These are phyloP conservation scores for Conopomorpha cramerella DNA, from an alignment of 1,140 invertebrate genomes.

Conservation along the genomic window DNA sequence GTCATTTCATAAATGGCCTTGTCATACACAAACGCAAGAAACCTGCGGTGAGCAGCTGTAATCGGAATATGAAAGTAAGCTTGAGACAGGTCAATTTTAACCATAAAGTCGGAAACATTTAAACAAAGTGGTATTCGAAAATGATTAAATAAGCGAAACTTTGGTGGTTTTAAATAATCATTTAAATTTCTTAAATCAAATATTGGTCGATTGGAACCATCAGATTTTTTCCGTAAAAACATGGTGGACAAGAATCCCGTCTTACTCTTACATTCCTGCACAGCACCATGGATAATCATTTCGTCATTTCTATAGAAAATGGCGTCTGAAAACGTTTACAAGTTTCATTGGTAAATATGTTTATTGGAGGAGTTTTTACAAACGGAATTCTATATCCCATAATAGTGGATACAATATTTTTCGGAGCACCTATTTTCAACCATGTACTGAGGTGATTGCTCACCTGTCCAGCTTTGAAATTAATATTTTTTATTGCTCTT, in stretches of 20 bases:
- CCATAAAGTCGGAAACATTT: conserved; percentile 5
- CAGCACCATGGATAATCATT: neutral
- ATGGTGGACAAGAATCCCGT: conserved; percentile 14
- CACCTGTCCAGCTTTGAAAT: conserved; percentile 4
- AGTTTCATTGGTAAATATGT: neutral
- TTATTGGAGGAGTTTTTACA: conserved; percentile 1
- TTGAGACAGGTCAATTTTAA: conserved; percentile 8
- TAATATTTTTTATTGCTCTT: neutral
- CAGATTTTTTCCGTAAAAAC: conserved; percentile 12
- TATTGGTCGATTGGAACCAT: conserved; percentile 10
- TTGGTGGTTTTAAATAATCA: conserved; percentile 7
- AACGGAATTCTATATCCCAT: conserved; percentile 6
- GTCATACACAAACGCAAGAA: conserved; percentile 6
- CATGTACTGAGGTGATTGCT: neutral
- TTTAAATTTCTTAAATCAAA: conserved; percentile 15
- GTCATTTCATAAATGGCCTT: conserved; percentile 10
- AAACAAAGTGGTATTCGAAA: conserved; percentile 6
- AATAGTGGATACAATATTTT: conserved; percentile 2
- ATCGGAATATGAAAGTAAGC: conserved; percentile 13
- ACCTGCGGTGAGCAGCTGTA: conserved; percentile 10
- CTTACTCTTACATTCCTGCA: neutral
- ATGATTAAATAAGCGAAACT: conserved; percentile 12
- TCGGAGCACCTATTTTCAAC: neutral
- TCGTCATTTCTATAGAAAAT: neutral
- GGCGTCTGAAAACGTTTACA: neutral